Percentiles rank a stretch among this genome's conserved stretches.
phyloP scores from a whole-genome alignment of 2,888 invertebrate species.

The Dorcus hopei region DNA sequence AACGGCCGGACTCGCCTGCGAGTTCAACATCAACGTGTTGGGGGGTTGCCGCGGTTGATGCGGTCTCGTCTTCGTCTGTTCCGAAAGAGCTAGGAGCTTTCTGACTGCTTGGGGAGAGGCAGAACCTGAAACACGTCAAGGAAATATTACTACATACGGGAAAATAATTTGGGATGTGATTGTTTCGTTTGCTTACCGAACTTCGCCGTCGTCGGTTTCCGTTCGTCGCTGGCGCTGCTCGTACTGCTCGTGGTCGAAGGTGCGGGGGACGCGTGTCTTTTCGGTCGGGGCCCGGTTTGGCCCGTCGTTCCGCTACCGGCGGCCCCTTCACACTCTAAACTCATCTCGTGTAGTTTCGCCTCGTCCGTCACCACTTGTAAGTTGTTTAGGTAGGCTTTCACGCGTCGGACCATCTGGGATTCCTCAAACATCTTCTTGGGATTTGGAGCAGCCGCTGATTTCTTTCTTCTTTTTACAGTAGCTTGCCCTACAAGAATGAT shows the following conservation, averaged over 20 bases:
- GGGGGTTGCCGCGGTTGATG: slow-evolving; percentile 76
- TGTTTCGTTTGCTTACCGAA: slow-evolving; percentile 51
- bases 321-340: slow-evolving; percentile 80
- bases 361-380: slow-evolving; percentile 92
- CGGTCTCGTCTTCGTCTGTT: slow-evolving; percentile 82
- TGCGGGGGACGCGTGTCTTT: slow-evolving; percentile 90
- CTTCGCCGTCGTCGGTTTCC: slow-evolving; percentile 63
- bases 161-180: not conserved
- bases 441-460: slow-evolving; percentile 86
- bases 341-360: slow-evolving; percentile 82
- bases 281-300: slow-evolving; percentile 48
- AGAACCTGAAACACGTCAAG: slow-evolving; percentile 57
- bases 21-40: slow-evolving; percentile 53
- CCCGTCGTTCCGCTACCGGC: slow-evolving; percentile 40
- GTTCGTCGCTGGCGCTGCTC: slow-evolving; percentile 78
- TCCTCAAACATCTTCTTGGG: slow-evolving; percentile 99
- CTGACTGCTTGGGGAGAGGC: slow-evolving; percentile 96
- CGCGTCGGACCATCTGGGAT: slow-evolving; percentile 96
- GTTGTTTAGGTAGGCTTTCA: slow-evolving; percentile 91
- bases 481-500: slow-evolving; percentile 61
- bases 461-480: slow-evolving; percentile 85
- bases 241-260: slow-evolving; percentile 89
- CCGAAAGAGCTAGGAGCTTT: slow-evolving; percentile 88
- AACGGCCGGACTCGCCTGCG: slow-evolving; percentile 62
- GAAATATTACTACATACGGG: slow-evolving; percentile 6